Conservation (phyloP, 2,888 invertebrate genomes). For the Dicranocentrus wangi region DNA sequence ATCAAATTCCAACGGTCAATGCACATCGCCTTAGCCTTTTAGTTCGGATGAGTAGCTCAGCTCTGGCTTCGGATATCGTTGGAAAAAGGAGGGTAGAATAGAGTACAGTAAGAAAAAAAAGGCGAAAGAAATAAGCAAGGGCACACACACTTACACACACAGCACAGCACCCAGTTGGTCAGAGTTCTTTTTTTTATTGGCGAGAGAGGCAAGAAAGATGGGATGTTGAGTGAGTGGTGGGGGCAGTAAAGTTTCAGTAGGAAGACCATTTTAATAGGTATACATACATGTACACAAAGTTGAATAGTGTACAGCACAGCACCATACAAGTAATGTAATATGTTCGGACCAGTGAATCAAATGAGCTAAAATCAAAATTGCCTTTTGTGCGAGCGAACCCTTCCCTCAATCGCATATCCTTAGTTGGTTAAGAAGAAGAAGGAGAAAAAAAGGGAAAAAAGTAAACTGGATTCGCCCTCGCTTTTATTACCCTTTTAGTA, state of each 20-base stretch:
- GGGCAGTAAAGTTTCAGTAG: slow-evolving; percentile 41
- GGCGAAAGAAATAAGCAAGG: neutral
- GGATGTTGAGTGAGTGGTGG: slow-evolving; percentile 50
- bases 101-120: neutral
- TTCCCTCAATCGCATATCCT: too few species aligned
- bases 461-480: slow-evolving; percentile 39
- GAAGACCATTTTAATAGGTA: slow-evolving; percentile 41
- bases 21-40: slow-evolving; percentile 38
- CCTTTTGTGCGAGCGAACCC: slow-evolving; percentile 22
- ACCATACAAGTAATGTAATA: slow-evolving; percentile 49
- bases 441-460: slow-evolving; percentile 26
- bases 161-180: slow-evolving; percentile 52
- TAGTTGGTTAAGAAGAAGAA: too few species aligned
- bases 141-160: too few species aligned
- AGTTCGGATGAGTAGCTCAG: slow-evolving; percentile 42
- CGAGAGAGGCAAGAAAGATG: slow-evolving; percentile 27
- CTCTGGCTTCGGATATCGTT: too few species aligned
- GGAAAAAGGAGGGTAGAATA: neutral
- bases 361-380: slow-evolving; percentile 62
- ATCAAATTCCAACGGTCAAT: slow-evolving; percentile 61
- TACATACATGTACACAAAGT: neutral
- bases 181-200: slow-evolving; percentile 45
- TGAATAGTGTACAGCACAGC: slow-evolving; percentile 29
- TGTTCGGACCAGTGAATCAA: slow-evolving; percentile 56
- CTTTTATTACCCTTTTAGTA: slow-evolving; percentile 50